Evolutionary conservation across 2,888 invertebrate species (phyloP).

Genomic region (Volucella bombylans): DNA sequence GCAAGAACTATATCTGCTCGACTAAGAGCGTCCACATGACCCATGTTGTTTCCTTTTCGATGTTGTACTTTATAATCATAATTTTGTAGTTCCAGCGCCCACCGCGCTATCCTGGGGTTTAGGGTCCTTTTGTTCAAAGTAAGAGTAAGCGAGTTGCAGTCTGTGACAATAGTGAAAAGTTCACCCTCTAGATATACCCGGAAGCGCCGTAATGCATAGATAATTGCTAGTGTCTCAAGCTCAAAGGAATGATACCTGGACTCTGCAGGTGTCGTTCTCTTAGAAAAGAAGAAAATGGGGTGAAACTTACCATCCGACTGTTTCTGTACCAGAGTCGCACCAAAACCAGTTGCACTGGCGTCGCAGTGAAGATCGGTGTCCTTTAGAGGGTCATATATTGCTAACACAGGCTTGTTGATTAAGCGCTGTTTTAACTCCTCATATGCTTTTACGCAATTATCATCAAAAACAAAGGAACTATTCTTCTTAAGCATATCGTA

Average conservation of each 20-base stretch:
- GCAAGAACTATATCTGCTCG: conserved; percentile 14
- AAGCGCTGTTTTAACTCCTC: no score
- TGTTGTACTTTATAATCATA: conserved; percentile 62
- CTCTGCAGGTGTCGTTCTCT: no score
- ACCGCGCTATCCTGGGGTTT: conserved; percentile 75
- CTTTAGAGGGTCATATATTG: no score
- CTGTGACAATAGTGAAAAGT: conserved; percentile 75
- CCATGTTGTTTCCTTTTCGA: conserved; percentile 72
- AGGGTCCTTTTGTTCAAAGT: conserved; percentile 69
- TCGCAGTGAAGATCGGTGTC: no score
- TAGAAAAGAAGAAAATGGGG: conserved; percentile 73
- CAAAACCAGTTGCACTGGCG: conserved; percentile 75
- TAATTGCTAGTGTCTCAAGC: conserved; percentile 75
- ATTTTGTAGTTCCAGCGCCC: conserved; percentile 74
- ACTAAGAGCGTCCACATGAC: conserved; percentile 77
- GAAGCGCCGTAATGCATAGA: conserved; percentile 76
- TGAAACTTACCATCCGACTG: conserved; percentile 73
- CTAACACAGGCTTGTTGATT: no score
- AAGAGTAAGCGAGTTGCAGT: conserved; percentile 73
- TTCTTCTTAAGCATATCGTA: conserved; percentile 75
- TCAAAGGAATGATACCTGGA: no score
- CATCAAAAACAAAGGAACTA: no score
- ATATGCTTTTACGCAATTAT: no score
- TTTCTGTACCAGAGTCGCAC: conserved; percentile 74
- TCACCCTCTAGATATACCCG: conserved; percentile 73